Conservation (phyloP, 2,888 invertebrate species). For the Physocephala rufipes region DNA sequence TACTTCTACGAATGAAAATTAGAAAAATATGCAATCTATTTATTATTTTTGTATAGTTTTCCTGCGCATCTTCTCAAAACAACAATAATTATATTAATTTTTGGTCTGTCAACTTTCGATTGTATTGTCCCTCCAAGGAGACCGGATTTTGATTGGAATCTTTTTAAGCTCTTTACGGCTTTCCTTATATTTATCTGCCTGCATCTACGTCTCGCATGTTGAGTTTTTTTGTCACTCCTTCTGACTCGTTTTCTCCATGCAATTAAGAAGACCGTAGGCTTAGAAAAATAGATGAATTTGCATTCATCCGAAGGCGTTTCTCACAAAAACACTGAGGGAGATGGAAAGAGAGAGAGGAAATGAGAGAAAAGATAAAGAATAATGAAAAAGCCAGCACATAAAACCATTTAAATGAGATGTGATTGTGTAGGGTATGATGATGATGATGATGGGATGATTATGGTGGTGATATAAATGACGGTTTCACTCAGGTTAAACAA, state of each 20-base stretch:
- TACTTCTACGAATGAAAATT: too few relatives aligned
- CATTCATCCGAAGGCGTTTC: too few relatives aligned
- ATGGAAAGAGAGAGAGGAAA: not conserved
- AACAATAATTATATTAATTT: too few relatives aligned
- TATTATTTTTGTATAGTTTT: too few relatives aligned
- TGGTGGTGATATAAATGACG: too few relatives aligned
- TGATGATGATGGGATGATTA: slow-evolving; percentile 11
- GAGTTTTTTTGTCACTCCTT: not conserved
- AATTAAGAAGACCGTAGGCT: too few relatives aligned
- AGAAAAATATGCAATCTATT: too few relatives aligned
- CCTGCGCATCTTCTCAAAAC: too few relatives aligned
- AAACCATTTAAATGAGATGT: slow-evolving; percentile 19
- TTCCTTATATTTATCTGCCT: not conserved
- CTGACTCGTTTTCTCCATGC: too few relatives aligned
- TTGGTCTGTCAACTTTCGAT: not conserved
- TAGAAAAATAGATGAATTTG: not conserved
- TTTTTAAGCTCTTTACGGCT: slow-evolving; percentile 13
- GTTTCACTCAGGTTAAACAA: too few relatives aligned
- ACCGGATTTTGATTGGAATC: slow-evolving; percentile 34
- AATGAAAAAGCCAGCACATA: not conserved
- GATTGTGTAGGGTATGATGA: slow-evolving; percentile 25
- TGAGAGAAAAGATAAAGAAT: not conserved
- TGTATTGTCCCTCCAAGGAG: too few relatives aligned
- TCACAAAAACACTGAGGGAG: not conserved
- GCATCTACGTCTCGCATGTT: not conserved